Evolutionary conservation across 2,113 vertebrate species (phyloP).

Genomic region (Lepisosteus oculatus): DNA sequence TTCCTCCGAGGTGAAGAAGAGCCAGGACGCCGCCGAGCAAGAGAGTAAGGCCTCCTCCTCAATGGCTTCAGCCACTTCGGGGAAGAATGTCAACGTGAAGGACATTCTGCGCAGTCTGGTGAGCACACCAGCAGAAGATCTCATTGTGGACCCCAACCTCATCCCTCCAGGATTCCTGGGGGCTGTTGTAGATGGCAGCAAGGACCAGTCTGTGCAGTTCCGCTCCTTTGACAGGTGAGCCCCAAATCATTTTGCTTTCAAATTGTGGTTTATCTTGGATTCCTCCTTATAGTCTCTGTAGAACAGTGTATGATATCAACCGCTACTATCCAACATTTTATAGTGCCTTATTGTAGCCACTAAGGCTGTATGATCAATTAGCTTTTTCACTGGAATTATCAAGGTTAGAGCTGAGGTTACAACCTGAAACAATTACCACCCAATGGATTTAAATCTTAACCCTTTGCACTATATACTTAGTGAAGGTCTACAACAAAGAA

Average conservation of each 20-base stretch:
- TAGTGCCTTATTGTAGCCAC: no score
- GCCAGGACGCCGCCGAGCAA: slow-evolving; percentile 49
- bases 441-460: no score
- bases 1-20: slow-evolving; percentile 83
- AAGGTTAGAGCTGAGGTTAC: no score
- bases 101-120: slow-evolving; percentile 94
- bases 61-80: slow-evolving; percentile 46
- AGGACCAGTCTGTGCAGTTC: slow-evolving; percentile 75
- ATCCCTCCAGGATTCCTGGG: slow-evolving; percentile 80
- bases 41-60: slow-evolving; percentile 34
- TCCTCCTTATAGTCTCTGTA: no score
- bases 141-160: slow-evolving; percentile 73
- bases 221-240: slow-evolving; percentile 91
- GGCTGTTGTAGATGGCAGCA: slow-evolving; percentile 62
- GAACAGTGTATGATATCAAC: no score
- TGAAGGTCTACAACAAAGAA: not conserved
- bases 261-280: no score
- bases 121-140: slow-evolving; percentile 73
- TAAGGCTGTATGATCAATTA: no score
- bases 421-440: no score
- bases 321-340: no score
- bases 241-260: no score
- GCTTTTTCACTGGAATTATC: no score
- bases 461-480: not conserved
- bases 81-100: slow-evolving; percentile 88